Evolutionary conservation across 2,797 vertebrate species (phyloP).

Genomic region (Rhyacichthys aspro): DNA sequence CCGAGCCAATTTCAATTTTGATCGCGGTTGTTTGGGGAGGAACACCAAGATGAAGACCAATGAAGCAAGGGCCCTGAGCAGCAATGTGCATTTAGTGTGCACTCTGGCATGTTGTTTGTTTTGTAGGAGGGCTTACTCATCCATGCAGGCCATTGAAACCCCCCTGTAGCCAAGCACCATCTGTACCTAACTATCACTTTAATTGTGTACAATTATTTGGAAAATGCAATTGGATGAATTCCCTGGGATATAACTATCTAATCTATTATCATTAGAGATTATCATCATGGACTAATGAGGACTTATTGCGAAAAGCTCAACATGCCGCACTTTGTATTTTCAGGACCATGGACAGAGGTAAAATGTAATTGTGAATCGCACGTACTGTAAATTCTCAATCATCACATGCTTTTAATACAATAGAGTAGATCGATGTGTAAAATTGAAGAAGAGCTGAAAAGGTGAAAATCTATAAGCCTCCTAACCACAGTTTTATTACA

Average conservation of each 20-base stretch:
- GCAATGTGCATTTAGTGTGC: constrained; percentile 20
- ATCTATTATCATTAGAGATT: constrained; percentile 16
- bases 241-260: not conserved
- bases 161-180: constrained; percentile 12
- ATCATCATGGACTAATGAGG: constrained; percentile 1
- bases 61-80: constrained; percentile 39
- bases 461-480: too few species aligned
- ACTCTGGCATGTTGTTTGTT: constrained; percentile 20
- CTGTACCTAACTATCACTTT: constrained; percentile 9
- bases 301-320: not conserved
- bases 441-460: not conserved
- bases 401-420: too few species aligned
- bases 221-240: constrained; percentile 4
- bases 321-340: constrained; percentile 23
- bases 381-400: too few species aligned
- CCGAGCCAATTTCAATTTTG: constrained; percentile 66
- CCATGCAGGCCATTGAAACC: constrained; percentile 20
- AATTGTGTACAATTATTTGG: constrained; percentile 18
- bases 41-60: constrained; percentile 40
- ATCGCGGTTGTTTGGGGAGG: constrained; percentile 34
- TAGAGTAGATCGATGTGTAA: too few species aligned
- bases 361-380: constrained; percentile 7
- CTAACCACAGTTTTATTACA: too few species aligned
- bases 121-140: constrained; percentile 16
- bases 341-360: constrained; percentile 67